Conservation (phyloP, 2,113 vertebrate species). For the Macrotus californicus region DNA sequence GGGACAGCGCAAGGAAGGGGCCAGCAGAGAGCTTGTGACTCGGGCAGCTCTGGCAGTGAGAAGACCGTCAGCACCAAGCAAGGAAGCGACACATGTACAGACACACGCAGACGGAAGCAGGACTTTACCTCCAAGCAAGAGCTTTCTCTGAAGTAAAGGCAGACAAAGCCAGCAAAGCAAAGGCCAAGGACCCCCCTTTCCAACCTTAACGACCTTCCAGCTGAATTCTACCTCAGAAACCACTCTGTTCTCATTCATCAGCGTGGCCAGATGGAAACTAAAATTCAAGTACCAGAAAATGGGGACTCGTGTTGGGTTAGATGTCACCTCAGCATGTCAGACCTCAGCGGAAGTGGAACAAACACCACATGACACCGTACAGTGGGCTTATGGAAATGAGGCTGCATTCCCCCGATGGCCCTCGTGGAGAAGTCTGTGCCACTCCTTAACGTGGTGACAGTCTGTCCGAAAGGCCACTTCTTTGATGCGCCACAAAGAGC, state of each 20-base stretch:
- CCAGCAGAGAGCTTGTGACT: not conserved
- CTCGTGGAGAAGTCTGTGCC: slow-evolving; percentile 48
- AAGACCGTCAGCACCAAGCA: slow-evolving; percentile 38
- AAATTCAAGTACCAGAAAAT: not conserved
- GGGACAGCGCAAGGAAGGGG: slow-evolving; percentile 4
- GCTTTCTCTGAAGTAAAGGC: slow-evolving; percentile 48
- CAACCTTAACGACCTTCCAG: not conserved
- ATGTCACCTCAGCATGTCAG: not conserved
- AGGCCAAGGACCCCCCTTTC: slow-evolving; percentile 47
- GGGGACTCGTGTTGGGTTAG: slow-evolving; percentile 21
- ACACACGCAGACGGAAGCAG: slow-evolving; percentile 45
- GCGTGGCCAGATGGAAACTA: not conserved
- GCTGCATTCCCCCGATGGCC: slow-evolving; percentile 35
- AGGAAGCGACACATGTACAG: not conserved
- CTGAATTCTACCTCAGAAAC: not conserved
- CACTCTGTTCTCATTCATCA: not conserved
- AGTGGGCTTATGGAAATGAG: not conserved
- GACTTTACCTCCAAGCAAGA: slow-evolving; percentile 52
- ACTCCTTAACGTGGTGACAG: slow-evolving; percentile 41
- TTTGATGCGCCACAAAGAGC: slow-evolving; percentile 62
- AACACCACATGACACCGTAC: not conserved
- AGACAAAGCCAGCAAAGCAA: slow-evolving; percentile 48
- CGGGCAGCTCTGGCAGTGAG: not conserved
- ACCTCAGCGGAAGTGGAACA: slow-evolving; percentile 8
- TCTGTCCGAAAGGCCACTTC: slow-evolving; percentile 51